Evolutionary conservation across 2,888 invertebrate genomes (phyloP).

Genomic region (Hyposoter dolosus): DNA sequence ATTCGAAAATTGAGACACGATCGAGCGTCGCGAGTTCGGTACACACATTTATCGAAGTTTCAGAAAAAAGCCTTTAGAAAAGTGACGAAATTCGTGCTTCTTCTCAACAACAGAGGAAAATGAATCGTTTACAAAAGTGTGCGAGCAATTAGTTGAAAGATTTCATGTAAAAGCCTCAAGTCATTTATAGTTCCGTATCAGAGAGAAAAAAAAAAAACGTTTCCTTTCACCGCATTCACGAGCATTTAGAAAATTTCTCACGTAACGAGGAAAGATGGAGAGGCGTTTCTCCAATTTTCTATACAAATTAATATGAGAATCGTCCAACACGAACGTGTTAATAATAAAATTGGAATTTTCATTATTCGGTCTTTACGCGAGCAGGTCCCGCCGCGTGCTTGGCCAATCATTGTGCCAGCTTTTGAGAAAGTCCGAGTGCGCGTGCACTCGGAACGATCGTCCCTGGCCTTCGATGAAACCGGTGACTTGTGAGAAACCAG

Average conservation of each 20-base stretch:
- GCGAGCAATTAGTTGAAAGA: neutral
- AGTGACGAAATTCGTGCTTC: neutral
- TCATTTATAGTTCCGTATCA: neutral
- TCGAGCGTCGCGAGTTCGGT: neutral
- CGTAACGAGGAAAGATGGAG: neutral
- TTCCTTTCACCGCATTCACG: conserved; percentile 16
- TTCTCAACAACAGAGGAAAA: neutral
- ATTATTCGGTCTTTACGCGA: neutral
- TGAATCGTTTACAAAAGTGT: neutral
- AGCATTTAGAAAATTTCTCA: conserved; percentile 5
- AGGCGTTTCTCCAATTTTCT: neutral
- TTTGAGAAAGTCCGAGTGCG: conserved; percentile 23
- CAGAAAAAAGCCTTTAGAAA: neutral
- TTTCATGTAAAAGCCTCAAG: neutral
- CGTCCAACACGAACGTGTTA: neutral
- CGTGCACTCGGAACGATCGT: conserved; percentile 29
- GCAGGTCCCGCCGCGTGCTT: neutral
- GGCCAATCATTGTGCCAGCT: neutral
- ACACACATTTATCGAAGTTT: neutral
- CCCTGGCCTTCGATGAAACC: conserved; percentile 48
- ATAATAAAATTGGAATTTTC: conserved; percentile 1
- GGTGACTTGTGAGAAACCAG: conserved; percentile 11
- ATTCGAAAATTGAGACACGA: conserved; percentile 9
- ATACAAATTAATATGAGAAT: neutral
- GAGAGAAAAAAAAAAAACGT: neutral